A percentile compares a stretch with the other conserved stretches of the same genome.
Conservation (phyloP, 1,140 invertebrate genomes). For the Drosophila eugracilis region DNA sequence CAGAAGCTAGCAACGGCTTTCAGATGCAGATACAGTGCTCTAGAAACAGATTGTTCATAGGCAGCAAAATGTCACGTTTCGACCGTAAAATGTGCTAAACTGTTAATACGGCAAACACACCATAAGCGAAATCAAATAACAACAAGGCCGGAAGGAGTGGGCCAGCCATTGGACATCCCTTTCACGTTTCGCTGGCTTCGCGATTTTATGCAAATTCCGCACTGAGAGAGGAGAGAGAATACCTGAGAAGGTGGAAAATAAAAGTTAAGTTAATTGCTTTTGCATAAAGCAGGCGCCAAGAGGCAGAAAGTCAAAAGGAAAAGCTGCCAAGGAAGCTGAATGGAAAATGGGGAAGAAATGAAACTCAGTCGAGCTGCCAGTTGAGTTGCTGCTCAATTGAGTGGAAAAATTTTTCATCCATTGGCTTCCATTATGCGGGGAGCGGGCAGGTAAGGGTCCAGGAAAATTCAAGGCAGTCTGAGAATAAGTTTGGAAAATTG, state of each 20-base stretch:
- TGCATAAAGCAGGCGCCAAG: slow-evolving; percentile 57
- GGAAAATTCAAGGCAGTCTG: slow-evolving; percentile 11
- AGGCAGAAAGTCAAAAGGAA: slow-evolving; percentile 37
- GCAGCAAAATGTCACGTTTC: slow-evolving; percentile 70
- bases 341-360: slow-evolving; percentile 2
- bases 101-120: slow-evolving; percentile 61
- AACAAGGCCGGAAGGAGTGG: slow-evolving; percentile 27
- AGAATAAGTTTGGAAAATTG: slow-evolving; percentile 24
- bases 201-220: slow-evolving; percentile 49
- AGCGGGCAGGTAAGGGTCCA: slow-evolving; percentile 7
- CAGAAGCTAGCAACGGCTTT: slow-evolving; percentile 14
- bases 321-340: slow-evolving; percentile 24
- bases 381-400: slow-evolving; percentile 73
- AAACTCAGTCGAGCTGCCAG: slow-evolving; percentile 51
- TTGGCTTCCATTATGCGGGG: slow-evolving; percentile 61
- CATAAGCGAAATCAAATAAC: slow-evolving; percentile 36
- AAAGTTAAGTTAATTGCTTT: slow-evolving; percentile 78
- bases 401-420: slow-evolving; percentile 73
- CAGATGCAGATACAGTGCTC: slow-evolving; percentile 30
- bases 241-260: slow-evolving; percentile 42
- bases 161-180: slow-evolving; percentile 12
- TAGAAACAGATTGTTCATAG: slow-evolving; percentile 17
- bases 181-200: slow-evolving; percentile 11
- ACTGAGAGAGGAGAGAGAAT: slow-evolving; percentile 38
- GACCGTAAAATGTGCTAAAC: slow-evolving; percentile 71